A percentile compares a stretch with the other conserved stretches of the same genome.
Conservation (phyloP, 2,888 invertebrate species). For the Barypeithes pellucidus region DNA sequence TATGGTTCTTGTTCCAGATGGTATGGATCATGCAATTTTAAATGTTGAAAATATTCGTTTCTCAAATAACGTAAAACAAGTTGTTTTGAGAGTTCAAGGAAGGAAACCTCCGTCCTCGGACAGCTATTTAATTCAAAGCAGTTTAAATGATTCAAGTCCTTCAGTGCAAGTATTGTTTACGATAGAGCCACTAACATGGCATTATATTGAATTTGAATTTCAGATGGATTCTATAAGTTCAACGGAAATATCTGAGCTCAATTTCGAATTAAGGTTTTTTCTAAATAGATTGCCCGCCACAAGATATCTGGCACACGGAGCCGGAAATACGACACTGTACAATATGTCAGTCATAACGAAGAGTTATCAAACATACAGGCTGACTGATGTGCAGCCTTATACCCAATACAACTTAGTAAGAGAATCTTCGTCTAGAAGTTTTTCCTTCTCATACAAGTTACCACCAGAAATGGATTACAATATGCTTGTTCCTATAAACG, state of each 20-base stretch:
- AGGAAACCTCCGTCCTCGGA: constrained; percentile 67
- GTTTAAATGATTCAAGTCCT: constrained; percentile 48
- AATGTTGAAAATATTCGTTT: constrained; percentile 60
- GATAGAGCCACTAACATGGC: constrained; percentile 76
- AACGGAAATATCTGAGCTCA: constrained; percentile 32
- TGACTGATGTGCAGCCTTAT: constrained; percentile 60
- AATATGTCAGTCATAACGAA: constrained; percentile 47
- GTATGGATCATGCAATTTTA: constrained; percentile 61
- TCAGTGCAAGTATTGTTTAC: constrained; percentile 68
- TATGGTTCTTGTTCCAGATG: constrained; percentile 64
- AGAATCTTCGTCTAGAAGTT: constrained; percentile 82
- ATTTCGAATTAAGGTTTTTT: constrained; percentile 52
- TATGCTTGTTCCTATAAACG: constrained; percentile 78
- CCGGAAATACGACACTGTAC: constrained; percentile 39
- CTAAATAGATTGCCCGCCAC: constrained; percentile 34
- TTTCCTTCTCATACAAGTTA: constrained; percentile 83
- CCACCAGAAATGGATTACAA: constrained; percentile 75
- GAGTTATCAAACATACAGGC: constrained; percentile 51
- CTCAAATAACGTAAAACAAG: constrained; percentile 64
- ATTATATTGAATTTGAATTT: constrained; percentile 72
- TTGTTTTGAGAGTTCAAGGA: constrained; percentile 68
- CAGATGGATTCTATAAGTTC: not conserved
- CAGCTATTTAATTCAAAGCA: constrained; percentile 58
- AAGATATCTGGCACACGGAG: constrained; percentile 23
- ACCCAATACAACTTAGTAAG: constrained; percentile 69